phyloP scores from a whole-genome alignment of 2,113 vertebrate genomes.

The Leptobrachium ailaonicum region DNA sequence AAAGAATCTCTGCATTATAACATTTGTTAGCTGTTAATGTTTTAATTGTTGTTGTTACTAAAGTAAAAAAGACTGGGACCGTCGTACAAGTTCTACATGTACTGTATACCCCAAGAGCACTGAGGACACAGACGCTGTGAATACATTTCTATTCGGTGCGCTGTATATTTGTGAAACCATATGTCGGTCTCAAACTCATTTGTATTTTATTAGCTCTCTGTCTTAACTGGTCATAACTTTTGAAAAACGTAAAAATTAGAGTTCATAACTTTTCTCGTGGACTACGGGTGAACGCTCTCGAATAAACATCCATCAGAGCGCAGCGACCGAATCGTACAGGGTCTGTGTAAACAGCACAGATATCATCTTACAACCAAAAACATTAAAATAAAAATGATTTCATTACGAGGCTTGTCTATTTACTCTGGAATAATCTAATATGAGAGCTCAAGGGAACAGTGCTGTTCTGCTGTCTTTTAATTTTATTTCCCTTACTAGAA shows the following conservation, averaged over 20 bases:
- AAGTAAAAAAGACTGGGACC: too few species aligned
- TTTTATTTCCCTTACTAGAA: slow-evolving; percentile 7
- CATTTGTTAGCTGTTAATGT: too few species aligned
- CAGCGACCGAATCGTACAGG: neutral
- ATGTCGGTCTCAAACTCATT: neutral
- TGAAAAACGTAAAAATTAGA: slow-evolving; percentile 3
- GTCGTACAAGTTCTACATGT: too few species aligned
- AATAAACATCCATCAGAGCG: neutral
- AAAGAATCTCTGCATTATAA: too few species aligned
- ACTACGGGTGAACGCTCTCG: neutral
- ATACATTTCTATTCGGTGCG: too few species aligned
- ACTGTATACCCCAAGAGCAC: too few species aligned
- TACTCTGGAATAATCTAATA: neutral
- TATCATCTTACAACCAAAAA: neutral
- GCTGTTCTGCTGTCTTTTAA: neutral
- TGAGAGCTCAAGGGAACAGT: neutral
- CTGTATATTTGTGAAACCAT: too few species aligned
- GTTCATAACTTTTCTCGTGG: neutral
- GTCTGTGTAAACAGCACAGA: neutral
- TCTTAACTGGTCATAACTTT: slow-evolving; percentile 8
- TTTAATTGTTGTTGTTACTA: too few species aligned
- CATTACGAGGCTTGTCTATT: neutral
- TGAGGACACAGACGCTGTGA: too few species aligned
- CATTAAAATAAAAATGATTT: neutral
- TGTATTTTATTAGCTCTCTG: neutral